Conservation (phyloP, 2,797 vertebrate genomes). For the Enteromius anoplus region DNA sequence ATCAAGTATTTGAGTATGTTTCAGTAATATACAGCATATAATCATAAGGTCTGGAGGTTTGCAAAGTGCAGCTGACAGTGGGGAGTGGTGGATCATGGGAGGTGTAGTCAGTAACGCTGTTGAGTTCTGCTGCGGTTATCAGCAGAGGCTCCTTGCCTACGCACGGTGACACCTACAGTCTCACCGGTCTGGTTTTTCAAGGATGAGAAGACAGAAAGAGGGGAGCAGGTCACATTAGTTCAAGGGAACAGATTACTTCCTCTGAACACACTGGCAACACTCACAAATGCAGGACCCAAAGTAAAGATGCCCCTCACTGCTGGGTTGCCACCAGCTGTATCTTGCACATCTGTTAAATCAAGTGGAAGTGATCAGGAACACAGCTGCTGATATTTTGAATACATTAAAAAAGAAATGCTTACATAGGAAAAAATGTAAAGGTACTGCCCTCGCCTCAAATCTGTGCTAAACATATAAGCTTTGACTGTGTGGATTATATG, state of each 20-base stretch:
- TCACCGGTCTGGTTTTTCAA: slow-evolving; percentile 65
- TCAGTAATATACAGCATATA: slow-evolving; percentile 47
- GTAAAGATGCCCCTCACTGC: slow-evolving; percentile 32
- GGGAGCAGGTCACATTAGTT: slow-evolving; percentile 21
- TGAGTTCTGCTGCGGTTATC: slow-evolving; percentile 62
- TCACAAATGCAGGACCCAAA: slow-evolving; percentile 47
- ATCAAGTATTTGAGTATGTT: neutral
- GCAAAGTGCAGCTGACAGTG: slow-evolving; percentile 17
- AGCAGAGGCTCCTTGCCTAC: slow-evolving; percentile 64
- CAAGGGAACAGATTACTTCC: neutral
- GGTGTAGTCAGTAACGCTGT: slow-evolving; percentile 71
- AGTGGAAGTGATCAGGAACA: slow-evolving; percentile 15
- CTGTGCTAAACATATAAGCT: neutral
- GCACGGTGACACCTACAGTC: slow-evolving; percentile 52
- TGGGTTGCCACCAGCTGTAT: slow-evolving; percentile 39
- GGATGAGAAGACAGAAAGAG: slow-evolving; percentile 46
- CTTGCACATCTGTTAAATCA: slow-evolving; percentile 51
- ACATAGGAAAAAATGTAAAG: neutral
- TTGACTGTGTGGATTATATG: slow-evolving; percentile 19
- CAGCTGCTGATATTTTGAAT: neutral
- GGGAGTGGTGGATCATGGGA: slow-evolving; percentile 51
- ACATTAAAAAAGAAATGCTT: neutral
- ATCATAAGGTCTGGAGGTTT: neutral
- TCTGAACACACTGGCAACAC: slow-evolving; percentile 15
- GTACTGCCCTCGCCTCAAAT: neutral